These are phyloP conservation scores for Nysson spinosus DNA, from an alignment of 2,888 invertebrate genomes.

Conservation along the genomic window DNA sequence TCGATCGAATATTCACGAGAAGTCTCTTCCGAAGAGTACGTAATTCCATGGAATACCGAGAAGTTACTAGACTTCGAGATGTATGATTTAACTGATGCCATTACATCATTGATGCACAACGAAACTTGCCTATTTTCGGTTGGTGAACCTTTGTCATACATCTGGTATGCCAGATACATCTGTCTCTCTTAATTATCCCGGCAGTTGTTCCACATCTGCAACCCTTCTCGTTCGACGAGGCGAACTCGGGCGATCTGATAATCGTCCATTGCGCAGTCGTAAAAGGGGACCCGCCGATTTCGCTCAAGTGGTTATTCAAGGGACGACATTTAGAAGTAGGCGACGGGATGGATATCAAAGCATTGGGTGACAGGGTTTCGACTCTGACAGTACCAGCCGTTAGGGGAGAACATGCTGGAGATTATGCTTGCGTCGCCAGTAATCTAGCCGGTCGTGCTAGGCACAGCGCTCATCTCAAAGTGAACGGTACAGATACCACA, in stretches of 20 bases:
- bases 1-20: no score
- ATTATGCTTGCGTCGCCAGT: slow-evolving; percentile 86
- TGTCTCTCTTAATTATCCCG: slow-evolving; percentile 51
- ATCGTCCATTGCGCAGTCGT: slow-evolving; percentile 81
- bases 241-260: slow-evolving; percentile 79
- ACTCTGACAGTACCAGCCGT: slow-evolving; percentile 84
- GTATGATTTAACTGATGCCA: no score
- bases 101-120: background rate
- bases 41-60: no score
- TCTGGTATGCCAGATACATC: slow-evolving; percentile 23
- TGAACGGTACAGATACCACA: slow-evolving; percentile 82
- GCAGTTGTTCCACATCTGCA: slow-evolving; percentile 78
- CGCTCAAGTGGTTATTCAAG: slow-evolving; percentile 73
- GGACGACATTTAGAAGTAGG: slow-evolving; percentile 75
- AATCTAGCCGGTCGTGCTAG: slow-evolving; percentile 85
- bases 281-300: slow-evolving; percentile 80
- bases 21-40: no score
- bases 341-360: slow-evolving; percentile 72
- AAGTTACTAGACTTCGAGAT: no score
- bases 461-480: slow-evolving; percentile 84
- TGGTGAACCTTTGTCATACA: slow-evolving; percentile 12
- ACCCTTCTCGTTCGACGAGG: slow-evolving; percentile 78
- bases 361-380: slow-evolving; percentile 79
- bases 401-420: slow-evolving; percentile 84
- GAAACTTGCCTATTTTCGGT: slow-evolving; percentile 17